Base-by-base conservation (phyloP, 2,888 invertebrate species). In the Lasioglossum zephyrum region DNA sequence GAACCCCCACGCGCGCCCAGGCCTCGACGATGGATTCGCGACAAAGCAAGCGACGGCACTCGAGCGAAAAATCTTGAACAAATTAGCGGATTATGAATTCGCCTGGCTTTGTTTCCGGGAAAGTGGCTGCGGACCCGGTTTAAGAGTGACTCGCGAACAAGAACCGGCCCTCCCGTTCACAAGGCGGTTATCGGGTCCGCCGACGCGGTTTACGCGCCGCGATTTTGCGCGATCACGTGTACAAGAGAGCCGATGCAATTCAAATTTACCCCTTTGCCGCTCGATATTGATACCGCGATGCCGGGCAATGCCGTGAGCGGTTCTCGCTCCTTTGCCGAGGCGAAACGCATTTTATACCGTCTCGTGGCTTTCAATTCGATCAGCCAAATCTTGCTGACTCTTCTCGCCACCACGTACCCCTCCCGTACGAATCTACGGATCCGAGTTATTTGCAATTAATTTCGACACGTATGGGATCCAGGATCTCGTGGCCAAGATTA, bases 1-100 rank as follows among this genome's bases (percentile, higher is more conserved):
- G 85, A 76, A 74, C 70, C 82, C 81, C 78, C 81, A 85, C 84
- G 74, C 84, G 74, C 82, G 77, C 84, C 11, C 81, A 47, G 77
- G 49, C 47, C 75, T 85, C 88, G 85, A 85, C 82, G 88, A 77
- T 82, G 82, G 80, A 85, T 85, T 81, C 69, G 87, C 83, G 87
- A 87, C 86, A 82, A 85, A 90, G 89, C 88, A 87, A 87, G 87
- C 90, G 87, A 84, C 90, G 90, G 60, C 84, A 88, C 87, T 92
- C 92, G 91, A 93, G 92, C 86, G 90, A 92, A 92, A 92, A 93
- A 93, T 91, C 93, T 93, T 91, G 91, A 93, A 91, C 92, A 93
- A 94, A 94, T 95, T 93, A 94, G 93, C 92, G 90, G 92, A 93
- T 94, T 94, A 94, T 92, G 92, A 92, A 93, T 94, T 92, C 92